phyloP scores from a whole-genome alignment of 2,113 vertebrate species.

The Oncorhynchus clarkii region DNA sequence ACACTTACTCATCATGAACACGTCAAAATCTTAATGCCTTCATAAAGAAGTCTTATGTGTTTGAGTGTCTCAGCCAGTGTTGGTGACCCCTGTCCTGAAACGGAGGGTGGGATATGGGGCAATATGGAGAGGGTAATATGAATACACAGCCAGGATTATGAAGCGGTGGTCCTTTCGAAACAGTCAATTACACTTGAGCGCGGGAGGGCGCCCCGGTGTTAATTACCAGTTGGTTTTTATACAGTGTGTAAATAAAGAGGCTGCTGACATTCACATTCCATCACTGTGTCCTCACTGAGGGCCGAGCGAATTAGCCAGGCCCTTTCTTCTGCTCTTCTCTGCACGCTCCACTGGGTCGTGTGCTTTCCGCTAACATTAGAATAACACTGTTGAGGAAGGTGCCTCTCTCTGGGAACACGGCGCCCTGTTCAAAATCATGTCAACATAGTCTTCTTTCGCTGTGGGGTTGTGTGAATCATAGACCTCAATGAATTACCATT shows the following conservation, averaged over 20 bases:
- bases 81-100: conserved; percentile 90
- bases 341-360: conserved; percentile 37
- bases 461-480: not conserved
- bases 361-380: conserved; percentile 68
- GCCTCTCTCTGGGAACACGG: conserved; percentile 19
- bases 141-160: conserved; percentile 80
- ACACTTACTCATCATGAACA: conserved; percentile 95
- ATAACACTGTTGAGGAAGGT: conserved; percentile 42
- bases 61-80: conserved; percentile 86
- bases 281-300: conserved; percentile 82
- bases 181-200: conserved; percentile 93
- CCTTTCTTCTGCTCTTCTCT: conserved; percentile 56
- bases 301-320: conserved; percentile 84
- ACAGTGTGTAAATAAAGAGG: conserved; percentile 97
- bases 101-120: conserved; percentile 51
- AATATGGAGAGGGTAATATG: conserved; percentile 89
- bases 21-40: conserved; percentile 90
- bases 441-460: not conserved
- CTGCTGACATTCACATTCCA: conserved; percentile 99
- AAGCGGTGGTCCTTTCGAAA: conserved; percentile 75
- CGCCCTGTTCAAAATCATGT: not conserved
- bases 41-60: conserved; percentile 92
- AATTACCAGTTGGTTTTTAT: conserved; percentile 78
- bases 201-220: conserved; percentile 77
- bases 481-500: not conserved